Conservation (phyloP, 2,888 invertebrate species). For the Hedya salicella region DNA sequence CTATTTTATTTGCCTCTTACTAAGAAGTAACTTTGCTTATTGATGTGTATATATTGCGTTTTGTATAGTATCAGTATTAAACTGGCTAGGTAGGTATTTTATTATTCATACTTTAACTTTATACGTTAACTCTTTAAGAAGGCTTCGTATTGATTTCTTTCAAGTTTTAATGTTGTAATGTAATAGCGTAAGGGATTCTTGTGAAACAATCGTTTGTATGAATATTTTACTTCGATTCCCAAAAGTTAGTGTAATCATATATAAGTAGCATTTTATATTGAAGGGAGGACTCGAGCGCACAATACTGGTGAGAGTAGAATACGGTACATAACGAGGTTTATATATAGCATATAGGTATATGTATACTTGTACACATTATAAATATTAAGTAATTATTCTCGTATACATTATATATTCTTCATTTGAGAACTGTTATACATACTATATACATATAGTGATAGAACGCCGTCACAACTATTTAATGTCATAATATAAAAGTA, state of each 20-base stretch:
- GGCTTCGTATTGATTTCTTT: conserved; percentile 45
- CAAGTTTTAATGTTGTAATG: conserved; percentile 52
- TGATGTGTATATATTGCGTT: conserved; percentile 7
- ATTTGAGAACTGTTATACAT: conserved; percentile 9
- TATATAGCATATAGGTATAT: conserved; percentile 49
- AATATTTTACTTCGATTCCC: conserved; percentile 20
- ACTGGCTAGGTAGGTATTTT: conserved; percentile 12
- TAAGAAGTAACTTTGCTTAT: conserved; percentile 16
- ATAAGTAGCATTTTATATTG: conserved; percentile 66
- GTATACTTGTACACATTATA: conserved; percentile 33
- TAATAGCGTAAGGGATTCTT: conserved; percentile 8
- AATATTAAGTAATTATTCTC: conserved; percentile 20
- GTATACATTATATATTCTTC: conserved; percentile 12
- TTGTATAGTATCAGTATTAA: conserved; percentile 14
- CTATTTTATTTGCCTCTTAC: conserved; percentile 13
- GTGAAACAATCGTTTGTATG: conserved; percentile 28
- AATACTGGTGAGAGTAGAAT: conserved; percentile 76
- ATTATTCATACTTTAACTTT: conserved; percentile 5
- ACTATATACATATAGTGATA: conserved; percentile 18
- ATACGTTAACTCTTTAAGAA: conserved; percentile 30
- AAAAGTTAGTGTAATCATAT: conserved; percentile 46
- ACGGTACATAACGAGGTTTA: conserved; percentile 56
- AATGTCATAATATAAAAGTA: background rate
- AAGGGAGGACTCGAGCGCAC: conserved; percentile 80
- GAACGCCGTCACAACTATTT: conserved; percentile 9